Conservation (phyloP, 2,113 vertebrate genomes). For the Anolis sagrei region DNA sequence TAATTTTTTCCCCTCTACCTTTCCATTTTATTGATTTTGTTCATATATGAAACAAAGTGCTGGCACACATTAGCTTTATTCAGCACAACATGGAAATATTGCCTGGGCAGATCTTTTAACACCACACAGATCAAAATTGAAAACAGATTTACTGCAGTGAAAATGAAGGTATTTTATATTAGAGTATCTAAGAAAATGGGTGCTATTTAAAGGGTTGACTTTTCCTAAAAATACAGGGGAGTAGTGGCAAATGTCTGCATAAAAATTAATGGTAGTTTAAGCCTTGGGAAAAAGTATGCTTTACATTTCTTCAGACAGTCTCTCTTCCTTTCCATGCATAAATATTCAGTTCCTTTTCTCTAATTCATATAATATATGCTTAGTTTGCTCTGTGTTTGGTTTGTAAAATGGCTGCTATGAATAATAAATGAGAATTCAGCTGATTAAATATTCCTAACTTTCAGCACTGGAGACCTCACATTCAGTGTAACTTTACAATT, state of each 20-base stretch:
- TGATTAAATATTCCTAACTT: background rate
- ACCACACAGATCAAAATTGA: background rate
- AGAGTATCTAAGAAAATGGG: background rate
- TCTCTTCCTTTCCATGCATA: background rate
- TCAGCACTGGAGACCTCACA: background rate
- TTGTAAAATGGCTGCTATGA: constrained; percentile 7
- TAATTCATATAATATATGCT: background rate
- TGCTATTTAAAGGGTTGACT: background rate
- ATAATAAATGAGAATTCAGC: background rate
- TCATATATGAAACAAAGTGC: constrained; percentile 10
- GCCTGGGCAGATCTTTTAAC: background rate
- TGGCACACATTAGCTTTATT: background rate
- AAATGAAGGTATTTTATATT: background rate
- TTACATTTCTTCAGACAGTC: background rate
- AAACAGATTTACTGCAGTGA: background rate
- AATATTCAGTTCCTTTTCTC: no score
- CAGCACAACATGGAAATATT: constrained; percentile 3
- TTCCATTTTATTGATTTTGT: constrained; percentile 22
- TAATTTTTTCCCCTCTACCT: constrained; percentile 34
- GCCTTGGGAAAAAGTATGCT: background rate
- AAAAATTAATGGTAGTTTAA: background rate
- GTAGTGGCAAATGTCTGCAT: background rate
- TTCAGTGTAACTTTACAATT: background rate
- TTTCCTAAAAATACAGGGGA: constrained; percentile 5
- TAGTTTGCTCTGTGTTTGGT: background rate